Evolutionary conservation across 2,888 invertebrate species (phyloP), one percentile per base, ranked within the genome.

Genomic region (Bombylius discolor): DNA sequence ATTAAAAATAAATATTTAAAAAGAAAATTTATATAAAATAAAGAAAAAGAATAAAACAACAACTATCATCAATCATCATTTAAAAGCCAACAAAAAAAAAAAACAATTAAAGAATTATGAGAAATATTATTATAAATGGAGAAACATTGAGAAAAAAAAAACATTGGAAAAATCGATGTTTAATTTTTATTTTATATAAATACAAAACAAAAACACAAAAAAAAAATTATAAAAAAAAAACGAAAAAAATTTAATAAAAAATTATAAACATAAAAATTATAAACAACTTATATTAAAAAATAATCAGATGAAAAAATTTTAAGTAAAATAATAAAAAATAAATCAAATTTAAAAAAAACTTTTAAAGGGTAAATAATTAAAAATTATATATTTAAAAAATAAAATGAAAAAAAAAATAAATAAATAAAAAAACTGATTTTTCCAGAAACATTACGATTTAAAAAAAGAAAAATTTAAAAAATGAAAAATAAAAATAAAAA

Each of bases 131-230:
- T n/a, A n/a, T n/a, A n/a, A n/a, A n/a, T n/a, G n/a, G n/a, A n/a
- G n/a, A n/a, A n/a, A n/a, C n/a, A n/a, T n/a, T n/a, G n/a, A n/a
- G n/a, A 8, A 4, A 42, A 42, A 42, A 11, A 42, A 7, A 11
- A 42, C 8, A 42, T 42, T 7, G 4, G 9, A 42, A 42, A 7
- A 46, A 46, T 14, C 14, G 46, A 46, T 46, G 14, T 46, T 46
- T 46, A n/a, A 11, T 14, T 46, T 46, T 46, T 46, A 46, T 14
- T 61, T 60, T 47, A 42, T 39, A 39, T 47, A n/a, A 55, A 14
- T 32, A 33, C 49, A 55, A 47, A 55, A 51, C 23, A n/a, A 51
- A 51, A 14, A 47, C 34, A 8, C 4, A 33, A 51, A 33, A 42
- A 42, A 42, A 42, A 42, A 42, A 11, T 11, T 11, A 11, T 11